Conservation (phyloP, 2,888 invertebrate genomes). For the Cloeon dipterum region DNA sequence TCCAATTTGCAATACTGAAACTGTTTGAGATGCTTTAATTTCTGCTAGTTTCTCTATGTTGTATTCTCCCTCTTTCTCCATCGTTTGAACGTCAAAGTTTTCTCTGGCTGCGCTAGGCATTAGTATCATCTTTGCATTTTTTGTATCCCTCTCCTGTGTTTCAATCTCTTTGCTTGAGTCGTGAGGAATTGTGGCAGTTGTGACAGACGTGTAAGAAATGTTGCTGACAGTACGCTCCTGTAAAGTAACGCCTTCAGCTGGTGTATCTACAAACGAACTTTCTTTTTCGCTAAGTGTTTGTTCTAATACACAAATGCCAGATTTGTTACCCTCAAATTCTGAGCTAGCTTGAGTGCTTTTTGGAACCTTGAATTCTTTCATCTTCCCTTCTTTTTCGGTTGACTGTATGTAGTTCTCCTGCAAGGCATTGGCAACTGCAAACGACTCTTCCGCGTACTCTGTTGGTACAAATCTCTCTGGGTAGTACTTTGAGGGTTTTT, state of each 20-base stretch:
- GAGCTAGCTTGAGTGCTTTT: slow-evolving; percentile 24
- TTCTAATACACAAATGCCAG: slow-evolving; percentile 20
- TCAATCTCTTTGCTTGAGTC: not conserved
- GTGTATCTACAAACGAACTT: no score
- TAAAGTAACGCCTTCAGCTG: no score
- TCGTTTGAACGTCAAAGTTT: no score
- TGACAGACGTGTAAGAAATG: slow-evolving; percentile 20
- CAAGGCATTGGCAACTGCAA: slow-evolving; percentile 39
- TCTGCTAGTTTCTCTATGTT: no score
- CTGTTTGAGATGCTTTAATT: no score
- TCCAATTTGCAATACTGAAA: slow-evolving; percentile 2
- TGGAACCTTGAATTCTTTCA: no score
- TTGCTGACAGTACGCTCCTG: slow-evolving; percentile 16
- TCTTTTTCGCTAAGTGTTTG: slow-evolving; percentile 23
- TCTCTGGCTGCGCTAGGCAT: no score
- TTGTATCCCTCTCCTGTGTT: slow-evolving; percentile 13
- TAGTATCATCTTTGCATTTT: slow-evolving; percentile 15
- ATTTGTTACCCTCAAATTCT: slow-evolving; percentile 22
- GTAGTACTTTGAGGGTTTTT: slow-evolving; percentile 52
- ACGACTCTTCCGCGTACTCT: slow-evolving; percentile 40
- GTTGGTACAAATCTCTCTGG: slow-evolving; percentile 59
- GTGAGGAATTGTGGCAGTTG: slow-evolving; percentile 17
- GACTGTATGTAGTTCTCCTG: slow-evolving; percentile 35
- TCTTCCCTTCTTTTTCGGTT: slow-evolving; percentile 42
- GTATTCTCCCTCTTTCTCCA: no score